Percentiles rank a stretch among this genome's conserved stretches.
These are phyloP conservation scores for Ameiurus melas DNA, from an alignment of 2,113 vertebrate genomes.

Conservation along the genomic window DNA sequence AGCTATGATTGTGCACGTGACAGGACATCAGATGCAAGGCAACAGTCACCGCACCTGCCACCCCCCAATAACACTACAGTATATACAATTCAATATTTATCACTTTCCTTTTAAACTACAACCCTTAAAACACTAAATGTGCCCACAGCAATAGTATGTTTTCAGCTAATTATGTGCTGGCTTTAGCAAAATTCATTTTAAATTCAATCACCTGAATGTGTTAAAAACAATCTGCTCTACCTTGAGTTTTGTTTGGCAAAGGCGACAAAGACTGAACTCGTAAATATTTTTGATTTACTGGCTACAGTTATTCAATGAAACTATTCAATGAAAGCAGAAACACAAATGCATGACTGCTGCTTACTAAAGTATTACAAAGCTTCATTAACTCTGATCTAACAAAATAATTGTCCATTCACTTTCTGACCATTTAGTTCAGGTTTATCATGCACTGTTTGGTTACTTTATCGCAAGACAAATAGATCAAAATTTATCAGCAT, in stretches of 20 bases:
- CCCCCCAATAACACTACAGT: background rate
- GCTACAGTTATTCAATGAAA: background rate
- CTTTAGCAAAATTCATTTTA: background rate
- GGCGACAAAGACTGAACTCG: background rate
- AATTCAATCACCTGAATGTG: background rate
- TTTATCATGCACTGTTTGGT: background rate
- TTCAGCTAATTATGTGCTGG: background rate
- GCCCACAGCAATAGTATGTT: background rate
- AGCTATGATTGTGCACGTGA: constrained; percentile 49
- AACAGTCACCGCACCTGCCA: background rate
- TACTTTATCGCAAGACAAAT: background rate
- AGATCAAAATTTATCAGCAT: background rate
- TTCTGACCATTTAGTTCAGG: background rate
- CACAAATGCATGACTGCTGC: background rate
- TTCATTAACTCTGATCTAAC: background rate
- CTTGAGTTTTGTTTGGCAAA: background rate
- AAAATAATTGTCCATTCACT: background rate
- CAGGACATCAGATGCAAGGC: constrained; percentile 33
- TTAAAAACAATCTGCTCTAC: too few relatives aligned
- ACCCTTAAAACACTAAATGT: background rate
- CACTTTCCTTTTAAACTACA: background rate
- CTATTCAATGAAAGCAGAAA: constrained; percentile 1
- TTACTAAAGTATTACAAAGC: background rate
- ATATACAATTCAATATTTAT: background rate
- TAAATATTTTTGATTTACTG: background rate